Conservation (phyloP, 1,140 invertebrate species). For the Fragariocoptes setiger region DNA sequence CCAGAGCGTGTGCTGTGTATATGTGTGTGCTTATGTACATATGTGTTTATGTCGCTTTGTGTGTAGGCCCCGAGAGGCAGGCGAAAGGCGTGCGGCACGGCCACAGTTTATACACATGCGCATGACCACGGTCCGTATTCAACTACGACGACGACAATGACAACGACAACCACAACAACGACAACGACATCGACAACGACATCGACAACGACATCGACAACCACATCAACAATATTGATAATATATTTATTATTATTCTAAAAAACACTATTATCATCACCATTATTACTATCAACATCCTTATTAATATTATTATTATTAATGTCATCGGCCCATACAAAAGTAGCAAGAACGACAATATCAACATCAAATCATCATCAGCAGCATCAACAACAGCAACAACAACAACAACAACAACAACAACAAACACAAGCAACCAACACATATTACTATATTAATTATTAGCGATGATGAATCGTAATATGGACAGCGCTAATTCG, state of each 20-base stretch:
- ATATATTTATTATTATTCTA: background rate
- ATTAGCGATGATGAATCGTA: too few relatives aligned
- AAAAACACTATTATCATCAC: background rate
- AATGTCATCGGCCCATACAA: background rate
- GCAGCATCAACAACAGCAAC: constrained; percentile 1
- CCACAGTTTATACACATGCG: background rate
- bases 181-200: background rate
- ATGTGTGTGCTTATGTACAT: background rate
- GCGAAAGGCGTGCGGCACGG: background rate
- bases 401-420: constrained; percentile 5
- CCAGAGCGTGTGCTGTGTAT: background rate
- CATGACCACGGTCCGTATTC: background rate
- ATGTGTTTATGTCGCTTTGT: background rate
- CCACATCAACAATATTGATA: background rate
- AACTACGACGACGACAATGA: background rate
- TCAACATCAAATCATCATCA: background rate
- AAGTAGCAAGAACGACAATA: background rate
- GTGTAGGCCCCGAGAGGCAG: background rate
- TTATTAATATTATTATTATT: background rate
- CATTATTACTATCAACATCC: background rate
- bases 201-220: background rate
- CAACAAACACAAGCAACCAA: background rate
- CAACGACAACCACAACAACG: background rate
- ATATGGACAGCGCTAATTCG: too few relatives aligned
- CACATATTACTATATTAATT: background rate